Conservation (phyloP, 2,113 vertebrate species). For the Nematolebias whitei region DNA sequence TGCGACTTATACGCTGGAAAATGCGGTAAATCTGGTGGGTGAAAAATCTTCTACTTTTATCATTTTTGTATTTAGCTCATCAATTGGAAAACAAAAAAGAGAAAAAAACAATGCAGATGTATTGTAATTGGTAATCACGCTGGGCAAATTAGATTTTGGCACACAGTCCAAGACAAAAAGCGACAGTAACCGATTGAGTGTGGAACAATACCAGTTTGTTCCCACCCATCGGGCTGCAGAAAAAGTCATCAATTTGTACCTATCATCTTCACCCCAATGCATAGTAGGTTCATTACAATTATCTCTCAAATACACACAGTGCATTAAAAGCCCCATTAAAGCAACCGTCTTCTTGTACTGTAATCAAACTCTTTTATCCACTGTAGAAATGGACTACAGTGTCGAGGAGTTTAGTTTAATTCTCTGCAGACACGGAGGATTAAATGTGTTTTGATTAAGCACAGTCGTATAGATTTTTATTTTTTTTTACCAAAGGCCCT, state of each 20-base stretch:
- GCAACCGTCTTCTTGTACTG: conserved; percentile 35
- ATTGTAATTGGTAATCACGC: neutral
- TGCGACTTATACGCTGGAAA: too few species aligned
- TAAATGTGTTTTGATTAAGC: conserved; percentile 37
- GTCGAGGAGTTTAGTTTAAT: conserved; percentile 26
- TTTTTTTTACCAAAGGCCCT: conserved; percentile 28
- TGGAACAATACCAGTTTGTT: conserved; percentile 62
- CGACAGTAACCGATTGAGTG: conserved; percentile 1
- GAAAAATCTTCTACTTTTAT: neutral
- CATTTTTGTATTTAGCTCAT: neutral
- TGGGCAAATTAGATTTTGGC: neutral
- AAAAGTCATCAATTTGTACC: conserved; percentile 66
- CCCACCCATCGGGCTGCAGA: conserved; percentile 56
- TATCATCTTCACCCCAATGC: conserved; percentile 57
- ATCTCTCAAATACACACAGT: conserved; percentile 61
- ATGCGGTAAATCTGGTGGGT: neutral
- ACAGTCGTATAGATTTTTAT: conserved; percentile 13
- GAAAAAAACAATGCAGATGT: neutral
- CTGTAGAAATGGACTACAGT: conserved; percentile 20
- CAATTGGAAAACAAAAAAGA: neutral
- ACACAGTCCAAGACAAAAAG: neutral
- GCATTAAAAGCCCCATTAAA: conserved; percentile 56
- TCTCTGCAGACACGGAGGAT: conserved; percentile 32
- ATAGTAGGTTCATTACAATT: conserved; percentile 62
- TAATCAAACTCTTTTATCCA: conserved; percentile 41